Conservation (phyloP, 1,140 invertebrate species). For the Teleopsis dalmanni region DNA sequence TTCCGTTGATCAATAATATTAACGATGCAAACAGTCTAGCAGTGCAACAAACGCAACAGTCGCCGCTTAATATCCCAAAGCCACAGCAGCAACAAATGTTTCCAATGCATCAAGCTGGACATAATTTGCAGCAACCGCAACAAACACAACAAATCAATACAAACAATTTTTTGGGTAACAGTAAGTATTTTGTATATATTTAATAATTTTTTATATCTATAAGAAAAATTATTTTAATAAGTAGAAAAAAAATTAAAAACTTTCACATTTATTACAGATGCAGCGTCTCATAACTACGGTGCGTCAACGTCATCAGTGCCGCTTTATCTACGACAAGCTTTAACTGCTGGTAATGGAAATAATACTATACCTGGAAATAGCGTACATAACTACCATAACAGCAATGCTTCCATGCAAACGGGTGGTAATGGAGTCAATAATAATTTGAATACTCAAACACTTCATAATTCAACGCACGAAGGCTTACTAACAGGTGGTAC, state of each 20-base stretch:
- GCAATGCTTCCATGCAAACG: slow-evolving; percentile 5
- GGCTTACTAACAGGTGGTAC: slow-evolving; percentile 11
- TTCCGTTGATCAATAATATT: background rate
- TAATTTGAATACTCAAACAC: background rate
- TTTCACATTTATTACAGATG: slow-evolving; percentile 7
- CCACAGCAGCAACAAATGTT: slow-evolving; percentile 20
- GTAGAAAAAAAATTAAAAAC: no score
- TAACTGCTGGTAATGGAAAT: slow-evolving; percentile 27
- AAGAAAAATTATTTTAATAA: background rate
- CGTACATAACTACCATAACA: slow-evolving; percentile 31
- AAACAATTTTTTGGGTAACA: slow-evolving; percentile 26
- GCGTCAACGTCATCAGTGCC: slow-evolving; percentile 34
- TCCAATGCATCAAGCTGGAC: no score
- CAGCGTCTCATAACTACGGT: slow-evolving; percentile 8
- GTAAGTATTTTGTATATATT: slow-evolving; percentile 16
- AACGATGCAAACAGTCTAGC: slow-evolving; percentile 1
- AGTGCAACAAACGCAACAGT: slow-evolving; percentile 3
- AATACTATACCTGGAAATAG: no score
- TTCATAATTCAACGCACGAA: slow-evolving; percentile 12
- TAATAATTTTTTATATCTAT: background rate
- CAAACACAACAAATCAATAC: slow-evolving; percentile 1
- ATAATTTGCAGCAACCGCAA: no score
- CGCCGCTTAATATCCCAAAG: background rate
- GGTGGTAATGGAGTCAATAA: background rate
- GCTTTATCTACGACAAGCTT: slow-evolving; percentile 45